Conservation (phyloP, 2,113 vertebrate genomes). For the Machaerirhynchus nigripectus region DNA sequence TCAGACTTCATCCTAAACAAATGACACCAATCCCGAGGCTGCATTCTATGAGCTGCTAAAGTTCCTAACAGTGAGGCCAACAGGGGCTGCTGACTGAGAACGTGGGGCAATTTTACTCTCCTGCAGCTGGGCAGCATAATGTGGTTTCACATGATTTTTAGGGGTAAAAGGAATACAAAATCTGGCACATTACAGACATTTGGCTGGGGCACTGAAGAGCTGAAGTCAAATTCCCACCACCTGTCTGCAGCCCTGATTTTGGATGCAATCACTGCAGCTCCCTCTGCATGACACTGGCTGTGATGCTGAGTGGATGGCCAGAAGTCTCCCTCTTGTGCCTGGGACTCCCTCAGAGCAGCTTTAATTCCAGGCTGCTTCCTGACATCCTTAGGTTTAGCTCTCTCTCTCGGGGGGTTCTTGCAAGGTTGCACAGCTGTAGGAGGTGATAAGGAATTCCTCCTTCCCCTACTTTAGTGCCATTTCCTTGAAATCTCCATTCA, state of each 20-base stretch:
- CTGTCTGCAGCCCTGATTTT: not conserved
- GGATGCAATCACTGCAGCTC: not conserved
- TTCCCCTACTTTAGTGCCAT: not conserved
- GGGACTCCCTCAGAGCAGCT: accelerated
- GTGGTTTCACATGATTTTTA: not conserved
- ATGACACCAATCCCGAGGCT: not conserved
- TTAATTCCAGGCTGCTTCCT: not conserved
- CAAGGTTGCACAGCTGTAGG: not conserved
- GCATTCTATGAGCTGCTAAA: not conserved
- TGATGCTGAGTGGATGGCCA: not conserved
- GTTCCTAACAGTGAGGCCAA: not conserved
- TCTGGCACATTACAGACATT: not conserved
- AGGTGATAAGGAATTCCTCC: not conserved
- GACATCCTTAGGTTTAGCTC: not conserved
- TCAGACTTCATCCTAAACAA: not conserved
- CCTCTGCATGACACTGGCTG: not conserved
- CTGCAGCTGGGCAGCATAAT: not conserved
- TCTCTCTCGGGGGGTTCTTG: accelerated
- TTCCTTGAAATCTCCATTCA: not conserved
- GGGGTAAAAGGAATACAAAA: not conserved
- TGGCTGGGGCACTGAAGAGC: not conserved
- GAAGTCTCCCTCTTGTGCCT: not conserved
- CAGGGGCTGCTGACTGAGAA: not conserved
- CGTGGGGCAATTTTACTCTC: not conserved
- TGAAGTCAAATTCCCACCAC: not conserved